A percentile compares a stretch with the other conserved stretches of the same genome.
phyloP scores from a whole-genome alignment of 2,797 vertebrate species.

The Micrastur ruficollis region DNA sequence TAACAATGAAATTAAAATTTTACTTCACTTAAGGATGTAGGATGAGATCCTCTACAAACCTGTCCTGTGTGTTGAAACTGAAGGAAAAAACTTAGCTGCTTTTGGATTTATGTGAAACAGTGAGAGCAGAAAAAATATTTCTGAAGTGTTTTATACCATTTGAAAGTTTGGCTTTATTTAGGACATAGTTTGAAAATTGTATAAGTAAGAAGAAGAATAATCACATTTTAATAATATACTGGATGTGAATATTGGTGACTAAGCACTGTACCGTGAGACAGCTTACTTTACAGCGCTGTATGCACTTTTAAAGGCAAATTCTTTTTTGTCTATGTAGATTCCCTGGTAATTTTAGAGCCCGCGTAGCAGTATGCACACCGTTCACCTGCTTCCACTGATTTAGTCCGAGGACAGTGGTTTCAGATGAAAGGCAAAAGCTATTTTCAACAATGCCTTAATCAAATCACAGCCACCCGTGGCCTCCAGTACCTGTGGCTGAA shows the following conservation, averaged over 20 bases:
- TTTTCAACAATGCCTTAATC: slow-evolving; percentile 5
- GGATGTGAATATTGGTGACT: background rate
- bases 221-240: background rate
- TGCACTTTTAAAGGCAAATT: background rate
- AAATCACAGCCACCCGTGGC: background rate
- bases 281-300: background rate
- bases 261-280: background rate
- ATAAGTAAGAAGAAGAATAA: background rate
- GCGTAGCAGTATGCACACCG: fast-evolving
- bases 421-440: background rate
- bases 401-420: background rate
- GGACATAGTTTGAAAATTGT: background rate
- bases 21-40: background rate
- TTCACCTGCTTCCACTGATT: background rate
- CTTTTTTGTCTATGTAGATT: background rate
- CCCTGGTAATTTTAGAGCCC: background rate
- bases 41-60: background rate
- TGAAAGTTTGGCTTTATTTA: background rate
- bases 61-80: background rate
- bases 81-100: background rate
- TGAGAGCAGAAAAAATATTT: background rate
- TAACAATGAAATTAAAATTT: background rate
- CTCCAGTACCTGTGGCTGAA: background rate
- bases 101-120: background rate
- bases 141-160: background rate